Base-by-base conservation (phyloP, 2,797 vertebrate genomes). In the Tapirus indicus region DNA sequence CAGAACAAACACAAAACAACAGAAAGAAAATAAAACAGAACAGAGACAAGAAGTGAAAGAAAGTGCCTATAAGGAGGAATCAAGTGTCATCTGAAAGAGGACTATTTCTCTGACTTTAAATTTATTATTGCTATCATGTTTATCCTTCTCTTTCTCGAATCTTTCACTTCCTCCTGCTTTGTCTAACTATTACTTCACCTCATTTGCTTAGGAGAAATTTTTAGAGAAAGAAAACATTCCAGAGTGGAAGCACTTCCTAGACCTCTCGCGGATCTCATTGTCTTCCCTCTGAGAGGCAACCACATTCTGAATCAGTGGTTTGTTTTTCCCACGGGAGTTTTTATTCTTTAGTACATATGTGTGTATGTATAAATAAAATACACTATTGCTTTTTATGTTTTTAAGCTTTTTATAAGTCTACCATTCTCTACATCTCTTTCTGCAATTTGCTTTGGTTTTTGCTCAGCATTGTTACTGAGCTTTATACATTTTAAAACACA, bases 401-500 rank as follows among this genome's bases (percentile, higher is more conserved):
- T 71, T 41, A 58, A 62, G 27, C 2, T 18, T 78, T 89, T n/a
- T 17, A 69, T 54, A 54, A 52, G 77, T 62, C 12, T 47, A 21
- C 18, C 21, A 56, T 49, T 78, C 9, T 49, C 32, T 69, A 13
- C 23, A 58, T 25, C 7, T 86, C 21, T 89, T 69, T 72, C 52
- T 83, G 74, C 29, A 72, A 6, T 60, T 94, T 66, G 13, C 12
- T 88, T 95, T 83, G n/a, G 18, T 86, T 64, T 35, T 91, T 62
- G 16, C n/a, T 91, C 35, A 60, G 21, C n/a, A 68, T 64, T 77
- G 6, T 68, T 85, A n/a, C 25, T 85, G 58, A 62, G 12, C 7
- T 93, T 93, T 88, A 86, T 88, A 25, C 8, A 66, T 54, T 17
- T 78, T 82, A 60, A 93, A 93, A 60, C n/a, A 41, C 7, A 72